Base-by-base conservation (phyloP, 2,888 invertebrate species). In the Lottia scabra region DNA sequence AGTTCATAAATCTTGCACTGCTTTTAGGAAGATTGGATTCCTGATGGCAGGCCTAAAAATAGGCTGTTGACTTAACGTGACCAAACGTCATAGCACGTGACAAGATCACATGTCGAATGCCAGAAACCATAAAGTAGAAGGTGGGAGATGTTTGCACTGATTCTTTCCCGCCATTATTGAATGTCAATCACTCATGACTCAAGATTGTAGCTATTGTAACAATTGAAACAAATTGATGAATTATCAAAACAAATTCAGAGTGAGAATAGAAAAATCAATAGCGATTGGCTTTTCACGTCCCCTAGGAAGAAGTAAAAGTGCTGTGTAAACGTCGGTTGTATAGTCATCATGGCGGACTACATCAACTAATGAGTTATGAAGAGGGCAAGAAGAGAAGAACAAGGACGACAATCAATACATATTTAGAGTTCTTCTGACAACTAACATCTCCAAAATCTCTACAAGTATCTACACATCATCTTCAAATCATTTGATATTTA, bases 191-290 rank as follows among this genome's bases (percentile, higher is more conserved):
- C 68, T 63, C 27, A 43, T 46, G 68, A 63, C 44, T 44, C 26
- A 43, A 43, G 68, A 64, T 38, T 63, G 68, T 63, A 63, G 30
- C 63, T 44, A 63, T 45, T 69, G 63, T 63, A 69, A 69, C 68
- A 69, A 69, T 69, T 63, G 44, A 63, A 63, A 44, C 45, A 69
- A 69, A 69, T 69, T 69, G 68, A 69, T 69, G 63, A 63, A 69
- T 69, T 63, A 63, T 69, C 62, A 69, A 69, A 69, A 69, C 68
- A 69, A 69, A 69, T 69, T 63, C 63, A 44, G 63, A 26, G 43
- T 63, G 63, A 46, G 30, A 8, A 23, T 63, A 63, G 44, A 45
- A 63, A 63, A 69, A 63, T 63, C 63, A 27, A 69, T 69, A 45
- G 45, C 68, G 63, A 69, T 69, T 69, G 68, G 63, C 63, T 69